Evolutionary conservation across 2,888 invertebrate genomes (phyloP).

Genomic region (Dynastes hyllus): DNA sequence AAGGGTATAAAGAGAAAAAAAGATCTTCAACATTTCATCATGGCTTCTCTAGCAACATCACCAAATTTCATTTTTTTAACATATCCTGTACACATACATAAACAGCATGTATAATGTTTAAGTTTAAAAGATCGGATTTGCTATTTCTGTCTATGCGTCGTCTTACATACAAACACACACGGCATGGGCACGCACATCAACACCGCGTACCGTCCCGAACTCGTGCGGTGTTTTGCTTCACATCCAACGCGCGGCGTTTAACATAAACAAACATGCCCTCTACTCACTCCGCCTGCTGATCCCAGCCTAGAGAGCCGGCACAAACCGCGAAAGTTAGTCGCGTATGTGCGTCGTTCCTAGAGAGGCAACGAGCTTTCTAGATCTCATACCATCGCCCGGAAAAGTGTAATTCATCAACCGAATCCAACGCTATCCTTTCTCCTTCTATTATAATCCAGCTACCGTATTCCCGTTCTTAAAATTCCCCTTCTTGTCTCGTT

Average conservation of each 20-base stretch:
- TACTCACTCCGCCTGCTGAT: conserved; percentile 55
- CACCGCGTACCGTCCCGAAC: conserved; percentile 57
- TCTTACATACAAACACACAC: not conserved
- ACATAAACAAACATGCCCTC: conserved; percentile 65
- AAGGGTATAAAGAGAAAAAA: too few species aligned
- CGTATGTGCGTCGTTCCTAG: conserved; percentile 4
- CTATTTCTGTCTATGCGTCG: not conserved
- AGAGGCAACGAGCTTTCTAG: not conserved
- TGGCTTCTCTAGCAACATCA: too few species aligned
- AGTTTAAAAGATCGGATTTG: conserved; percentile 2
- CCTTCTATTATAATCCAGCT: too few species aligned
- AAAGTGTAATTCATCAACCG: conserved; percentile 3
- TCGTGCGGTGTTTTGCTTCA: conserved; percentile 67
- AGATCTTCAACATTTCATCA: too few species aligned
- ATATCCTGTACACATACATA: too few species aligned
- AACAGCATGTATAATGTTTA: not conserved
- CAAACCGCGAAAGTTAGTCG: not conserved
- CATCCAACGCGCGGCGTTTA: conserved; percentile 60
- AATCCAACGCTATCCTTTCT: too few species aligned
- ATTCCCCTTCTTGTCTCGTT: not conserved
- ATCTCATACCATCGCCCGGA: too few species aligned
- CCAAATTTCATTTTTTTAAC: too few species aligned
- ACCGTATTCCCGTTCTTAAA: not conserved
- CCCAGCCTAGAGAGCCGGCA: not conserved
- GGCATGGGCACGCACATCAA: not conserved